A percentile compares a stretch with the other conserved stretches of the same genome.
Conservation (phyloP, 2,113 vertebrate species). For the Thunnus maccoyii region DNA sequence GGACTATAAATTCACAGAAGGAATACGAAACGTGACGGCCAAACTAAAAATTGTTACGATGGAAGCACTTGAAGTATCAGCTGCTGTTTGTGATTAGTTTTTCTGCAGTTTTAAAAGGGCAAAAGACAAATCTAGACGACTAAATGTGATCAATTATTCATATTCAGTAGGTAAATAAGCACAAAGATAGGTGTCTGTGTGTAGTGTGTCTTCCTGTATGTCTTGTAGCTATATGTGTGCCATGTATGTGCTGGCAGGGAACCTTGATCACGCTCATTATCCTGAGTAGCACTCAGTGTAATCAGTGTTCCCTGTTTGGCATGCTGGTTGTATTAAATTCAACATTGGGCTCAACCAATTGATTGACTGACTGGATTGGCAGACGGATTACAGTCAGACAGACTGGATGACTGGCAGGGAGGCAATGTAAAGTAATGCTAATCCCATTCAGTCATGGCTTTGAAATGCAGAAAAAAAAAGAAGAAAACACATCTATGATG, state of each 20-base stretch:
- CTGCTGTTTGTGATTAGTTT: slow-evolving; percentile 2
- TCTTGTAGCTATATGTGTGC: slow-evolving; percentile 26
- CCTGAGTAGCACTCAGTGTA: slow-evolving; percentile 79
- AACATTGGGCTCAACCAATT: slow-evolving; percentile 64
- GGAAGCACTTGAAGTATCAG: not conserved
- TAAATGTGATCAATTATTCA: slow-evolving; percentile 17
- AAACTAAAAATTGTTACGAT: not conserved
- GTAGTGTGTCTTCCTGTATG: slow-evolving; percentile 22
- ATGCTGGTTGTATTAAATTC: slow-evolving; percentile 62
- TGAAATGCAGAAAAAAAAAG: slow-evolving; percentile 22
- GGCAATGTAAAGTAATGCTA: slow-evolving; percentile 29
- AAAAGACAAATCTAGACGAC: slow-evolving; percentile 48
- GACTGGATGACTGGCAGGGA: slow-evolving; percentile 57
- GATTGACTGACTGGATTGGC: slow-evolving; percentile 74
- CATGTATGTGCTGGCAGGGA: slow-evolving; percentile 46
- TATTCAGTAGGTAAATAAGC: slow-evolving; percentile 29
- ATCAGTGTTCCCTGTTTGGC: slow-evolving; percentile 69
- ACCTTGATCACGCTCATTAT: slow-evolving; percentile 70
- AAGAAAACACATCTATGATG: not conserved
- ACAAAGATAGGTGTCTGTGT: slow-evolving; percentile 27
- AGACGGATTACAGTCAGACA: slow-evolving; percentile 68
- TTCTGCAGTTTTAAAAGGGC: slow-evolving; percentile 8
- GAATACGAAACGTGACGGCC: not conserved
- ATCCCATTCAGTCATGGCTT: slow-evolving; percentile 37
- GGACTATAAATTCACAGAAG: not conserved